Conservation (phyloP, 2,113 vertebrate species). For the Bubo scandiacus region DNA sequence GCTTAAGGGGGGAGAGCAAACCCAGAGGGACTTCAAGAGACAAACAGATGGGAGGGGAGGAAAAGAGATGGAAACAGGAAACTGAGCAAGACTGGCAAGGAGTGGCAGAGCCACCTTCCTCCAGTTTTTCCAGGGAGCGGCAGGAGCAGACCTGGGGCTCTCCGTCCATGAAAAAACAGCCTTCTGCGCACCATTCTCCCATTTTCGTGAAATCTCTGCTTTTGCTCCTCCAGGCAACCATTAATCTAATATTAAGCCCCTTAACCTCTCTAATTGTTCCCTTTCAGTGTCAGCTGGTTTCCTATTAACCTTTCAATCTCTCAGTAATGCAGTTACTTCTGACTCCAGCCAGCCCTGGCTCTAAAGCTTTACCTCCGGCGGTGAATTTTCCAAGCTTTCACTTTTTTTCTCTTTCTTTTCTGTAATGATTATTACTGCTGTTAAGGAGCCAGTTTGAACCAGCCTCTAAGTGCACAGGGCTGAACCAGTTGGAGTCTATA, state of each 20-base stretch:
- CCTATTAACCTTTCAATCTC: slow-evolving; percentile 71
- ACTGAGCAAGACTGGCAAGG: neutral
- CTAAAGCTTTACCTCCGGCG: slow-evolving; percentile 64
- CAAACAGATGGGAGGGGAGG: neutral
- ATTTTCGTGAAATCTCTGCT: slow-evolving; percentile 63
- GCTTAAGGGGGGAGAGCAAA: neutral
- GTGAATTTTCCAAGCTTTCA: slow-evolving; percentile 38
- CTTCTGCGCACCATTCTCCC: neutral
- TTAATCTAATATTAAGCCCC: slow-evolving; percentile 71
- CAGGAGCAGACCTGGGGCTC: neutral
- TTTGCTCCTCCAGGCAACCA: slow-evolving; percentile 61
- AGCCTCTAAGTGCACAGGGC: slow-evolving; percentile 25
- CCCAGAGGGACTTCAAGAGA: neutral
- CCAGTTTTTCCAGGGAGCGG: neutral
- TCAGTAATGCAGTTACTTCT: slow-evolving; percentile 67
- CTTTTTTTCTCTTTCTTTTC: neutral
- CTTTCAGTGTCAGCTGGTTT: slow-evolving; percentile 64
- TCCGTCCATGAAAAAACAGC: neutral
- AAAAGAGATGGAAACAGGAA: neutral
- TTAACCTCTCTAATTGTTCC: slow-evolving; percentile 71
- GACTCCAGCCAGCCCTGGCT: slow-evolving; percentile 44
- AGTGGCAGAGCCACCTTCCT: neutral
- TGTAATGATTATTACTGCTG: slow-evolving; percentile 40
- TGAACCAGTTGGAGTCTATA: slow-evolving; percentile 1
- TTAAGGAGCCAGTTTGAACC: slow-evolving; percentile 18